These are phyloP conservation scores for Cossypha niveicapilla DNA, from an alignment of 2,797 vertebrate species.

Conservation along the genomic window DNA sequence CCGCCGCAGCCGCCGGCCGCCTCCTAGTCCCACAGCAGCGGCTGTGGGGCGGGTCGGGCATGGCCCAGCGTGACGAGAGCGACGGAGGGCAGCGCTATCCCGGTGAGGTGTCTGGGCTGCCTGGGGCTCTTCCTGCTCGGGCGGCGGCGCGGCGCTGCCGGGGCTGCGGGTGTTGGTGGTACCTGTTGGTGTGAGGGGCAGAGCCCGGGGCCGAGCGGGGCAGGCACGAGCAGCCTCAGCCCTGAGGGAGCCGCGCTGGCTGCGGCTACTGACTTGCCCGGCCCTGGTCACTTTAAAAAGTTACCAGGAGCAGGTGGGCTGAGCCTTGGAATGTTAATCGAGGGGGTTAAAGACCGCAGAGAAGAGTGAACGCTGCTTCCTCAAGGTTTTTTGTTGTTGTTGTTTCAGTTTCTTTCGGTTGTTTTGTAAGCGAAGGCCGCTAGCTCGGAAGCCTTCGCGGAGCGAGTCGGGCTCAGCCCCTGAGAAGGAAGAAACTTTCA, in stretches of 20 bases:
- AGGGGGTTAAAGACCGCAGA: neutral
- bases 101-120: conserved; percentile 15
- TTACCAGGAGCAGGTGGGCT: neutral
- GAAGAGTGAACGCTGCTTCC: neutral
- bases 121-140: neutral
- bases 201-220: neutral
- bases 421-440: neutral
- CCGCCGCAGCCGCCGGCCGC: neutral
- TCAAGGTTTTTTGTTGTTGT: neutral
- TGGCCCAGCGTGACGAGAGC: conserved; percentile 19
- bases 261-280: accelerated
- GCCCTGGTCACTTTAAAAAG: neutral
- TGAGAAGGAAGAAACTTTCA: neutral
- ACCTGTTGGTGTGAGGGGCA: neutral
- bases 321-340: neutral
- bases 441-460: neutral
- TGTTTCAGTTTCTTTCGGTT: neutral
- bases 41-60: neutral
- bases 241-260: neutral
- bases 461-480: neutral
- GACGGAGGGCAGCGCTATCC: neutral
- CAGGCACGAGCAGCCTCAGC: neutral
- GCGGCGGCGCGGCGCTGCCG: neutral
- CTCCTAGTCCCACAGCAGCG: neutral
- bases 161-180: neutral